Evolutionary conservation across 64 coral and sea anemone species (phyloP).

Genomic region (Montipora foliosa): DNA sequence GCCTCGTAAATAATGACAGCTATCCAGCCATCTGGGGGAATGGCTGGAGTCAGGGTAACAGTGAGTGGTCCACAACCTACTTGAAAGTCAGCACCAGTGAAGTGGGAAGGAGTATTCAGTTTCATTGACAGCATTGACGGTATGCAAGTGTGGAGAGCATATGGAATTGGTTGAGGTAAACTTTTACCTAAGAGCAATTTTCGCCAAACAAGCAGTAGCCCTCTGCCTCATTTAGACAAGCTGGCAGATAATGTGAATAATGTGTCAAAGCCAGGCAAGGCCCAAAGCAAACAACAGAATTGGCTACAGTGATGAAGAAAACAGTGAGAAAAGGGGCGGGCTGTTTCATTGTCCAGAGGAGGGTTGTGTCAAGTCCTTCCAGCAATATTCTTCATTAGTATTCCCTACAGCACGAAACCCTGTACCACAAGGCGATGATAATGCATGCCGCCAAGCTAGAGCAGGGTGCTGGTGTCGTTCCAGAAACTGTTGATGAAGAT

Average conservation of each 20-base stretch:
- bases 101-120: conserved; percentile 67
- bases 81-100: conserved; percentile 35
- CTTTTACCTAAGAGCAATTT: conserved; percentile 52
- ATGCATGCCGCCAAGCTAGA: not conserved
- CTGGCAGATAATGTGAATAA: conserved; percentile 21
- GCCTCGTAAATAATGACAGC: conserved; percentile 33
- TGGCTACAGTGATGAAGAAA: no score
- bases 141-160: conserved; percentile 55
- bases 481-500: not conserved
- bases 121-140: conserved; percentile 39
- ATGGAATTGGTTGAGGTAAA: conserved; percentile 22
- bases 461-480: not conserved
- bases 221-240: conserved; percentile 62
- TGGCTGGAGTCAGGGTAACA: conserved; percentile 32
- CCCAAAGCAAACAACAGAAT: no score
- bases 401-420: not conserved
- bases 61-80: conserved; percentile 39
- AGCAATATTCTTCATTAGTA: not conserved
- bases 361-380: not conserved
- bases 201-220: conserved; percentile 37
- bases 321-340: no score
- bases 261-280: no score
- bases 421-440: not conserved
- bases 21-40: conserved; percentile 25
- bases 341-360: no score